Evolutionary conservation across 2,888 invertebrate genomes (phyloP).

Genomic region (Chrysotoxum bicinctum): DNA sequence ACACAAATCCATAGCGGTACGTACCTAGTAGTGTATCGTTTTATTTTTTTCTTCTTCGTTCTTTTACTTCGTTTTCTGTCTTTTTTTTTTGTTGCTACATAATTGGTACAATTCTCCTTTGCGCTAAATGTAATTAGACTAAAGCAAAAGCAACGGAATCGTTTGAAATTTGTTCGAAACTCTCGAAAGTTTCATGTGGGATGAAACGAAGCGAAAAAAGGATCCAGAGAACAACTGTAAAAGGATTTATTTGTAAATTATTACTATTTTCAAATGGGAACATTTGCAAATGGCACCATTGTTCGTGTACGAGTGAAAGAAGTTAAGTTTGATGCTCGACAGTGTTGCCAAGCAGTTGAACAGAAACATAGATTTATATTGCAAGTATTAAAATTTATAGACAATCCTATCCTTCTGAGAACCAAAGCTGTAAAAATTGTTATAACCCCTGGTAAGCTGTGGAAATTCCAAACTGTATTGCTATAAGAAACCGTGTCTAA

Average conservation of each 20-base stretch:
- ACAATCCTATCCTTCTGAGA: too few species aligned
- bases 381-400: too few species aligned
- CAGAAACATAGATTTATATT: too few species aligned
- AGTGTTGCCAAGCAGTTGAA: background rate
- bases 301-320: slow-evolving; percentile 43
- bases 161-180: slow-evolving; percentile 66
- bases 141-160: slow-evolving; percentile 46
- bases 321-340: background rate
- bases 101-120: slow-evolving; percentile 23
- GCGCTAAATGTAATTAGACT: slow-evolving; percentile 62
- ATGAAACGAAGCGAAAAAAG: slow-evolving; percentile 43
- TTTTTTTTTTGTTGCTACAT: background rate
- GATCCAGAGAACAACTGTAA: slow-evolving; percentile 20
- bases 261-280: slow-evolving; percentile 61
- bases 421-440: too few species aligned
- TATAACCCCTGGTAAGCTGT: too few species aligned
- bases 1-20: slow-evolving; percentile 60
- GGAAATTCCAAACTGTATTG: too few species aligned
- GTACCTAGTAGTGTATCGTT: slow-evolving; percentile 33
- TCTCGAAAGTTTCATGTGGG: slow-evolving; percentile 57
- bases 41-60: background rate
- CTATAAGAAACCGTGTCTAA: too few species aligned
- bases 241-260: slow-evolving; percentile 66
- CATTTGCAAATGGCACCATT: slow-evolving; percentile 53
- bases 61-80: background rate